phyloP scores from a whole-genome alignment of 2,113 vertebrate species.

The Heptranchias perlo region DNA sequence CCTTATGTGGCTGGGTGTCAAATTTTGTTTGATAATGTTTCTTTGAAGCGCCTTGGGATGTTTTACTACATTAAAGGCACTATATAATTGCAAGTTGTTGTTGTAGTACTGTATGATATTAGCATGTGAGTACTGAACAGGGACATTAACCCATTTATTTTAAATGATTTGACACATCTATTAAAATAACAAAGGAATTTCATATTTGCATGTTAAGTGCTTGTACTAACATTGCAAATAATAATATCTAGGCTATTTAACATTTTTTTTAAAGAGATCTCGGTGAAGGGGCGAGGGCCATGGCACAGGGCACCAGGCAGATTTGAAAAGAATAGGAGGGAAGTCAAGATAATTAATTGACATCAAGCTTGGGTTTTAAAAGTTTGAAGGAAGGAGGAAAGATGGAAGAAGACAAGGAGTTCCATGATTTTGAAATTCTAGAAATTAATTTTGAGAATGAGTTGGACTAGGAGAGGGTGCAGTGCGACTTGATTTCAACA shows the following conservation, averaged over 20 bases:
- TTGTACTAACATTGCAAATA: neutral
- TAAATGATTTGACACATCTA: neutral
- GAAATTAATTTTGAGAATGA: neutral
- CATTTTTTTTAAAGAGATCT: neutral
- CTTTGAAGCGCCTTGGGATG: no score
- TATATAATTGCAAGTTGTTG: no score
- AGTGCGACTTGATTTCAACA: neutral
- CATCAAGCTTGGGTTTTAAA: neutral
- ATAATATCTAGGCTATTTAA: neutral
- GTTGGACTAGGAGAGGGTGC: neutral
- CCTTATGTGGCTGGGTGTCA: no score
- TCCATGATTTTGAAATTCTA: neutral
- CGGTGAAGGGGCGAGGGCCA: neutral
- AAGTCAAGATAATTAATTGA: neutral
- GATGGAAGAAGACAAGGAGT: neutral
- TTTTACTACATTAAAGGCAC: no score
- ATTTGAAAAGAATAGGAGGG: neutral
- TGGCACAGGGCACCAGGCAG: neutral
- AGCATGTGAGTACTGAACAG: neutral
- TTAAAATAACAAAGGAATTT: neutral
- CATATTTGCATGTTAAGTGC: neutral
- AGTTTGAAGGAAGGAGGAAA: neutral
- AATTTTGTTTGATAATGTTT: no score
- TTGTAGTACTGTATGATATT: neutral
- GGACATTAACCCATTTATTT: neutral